Evolutionary conservation across 2,888 invertebrate species (phyloP).

Genomic region (Metopia argyrocephala): DNA sequence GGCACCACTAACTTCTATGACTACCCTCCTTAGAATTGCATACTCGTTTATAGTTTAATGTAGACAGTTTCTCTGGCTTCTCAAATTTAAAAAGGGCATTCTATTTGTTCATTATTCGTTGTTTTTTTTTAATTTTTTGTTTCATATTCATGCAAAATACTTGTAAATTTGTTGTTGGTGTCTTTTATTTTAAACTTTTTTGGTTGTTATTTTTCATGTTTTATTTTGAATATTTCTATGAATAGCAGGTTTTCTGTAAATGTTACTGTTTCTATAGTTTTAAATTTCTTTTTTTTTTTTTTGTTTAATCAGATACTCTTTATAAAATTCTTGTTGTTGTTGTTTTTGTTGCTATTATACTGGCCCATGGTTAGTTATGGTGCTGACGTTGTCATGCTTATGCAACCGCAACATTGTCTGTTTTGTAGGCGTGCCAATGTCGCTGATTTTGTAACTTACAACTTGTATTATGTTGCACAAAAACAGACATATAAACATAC

Average conservation of each 20-base stretch:
- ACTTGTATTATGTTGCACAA: constrained; percentile 54
- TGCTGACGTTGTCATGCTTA: constrained; percentile 72
- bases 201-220: constrained; percentile 60
- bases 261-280: constrained; percentile 37
- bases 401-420: constrained; percentile 74
- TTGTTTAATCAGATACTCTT: neutral
- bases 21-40: too few relatives aligned
- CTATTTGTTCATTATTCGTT: constrained; percentile 2
- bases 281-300: constrained; percentile 7
- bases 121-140: neutral
- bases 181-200: constrained; percentile 53
- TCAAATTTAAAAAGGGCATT: constrained; percentile 54
- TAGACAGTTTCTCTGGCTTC: constrained; percentile 31
- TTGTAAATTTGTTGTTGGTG: constrained; percentile 65
- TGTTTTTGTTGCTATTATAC: constrained; percentile 15
- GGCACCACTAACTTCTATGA: neutral
- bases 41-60: constrained; percentile 25
- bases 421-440: constrained; percentile 76
- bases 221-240: constrained; percentile 48
- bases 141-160: constrained; percentile 50
- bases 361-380: constrained; percentile 67
- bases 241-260: constrained; percentile 36
- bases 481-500: constrained; percentile 10
- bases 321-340: constrained; percentile 3
- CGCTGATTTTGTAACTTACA: constrained; percentile 74